These are phyloP conservation scores for Brachionus angularis DNA, from an alignment of 1,140 invertebrate genomes.

Conservation along the genomic window DNA sequence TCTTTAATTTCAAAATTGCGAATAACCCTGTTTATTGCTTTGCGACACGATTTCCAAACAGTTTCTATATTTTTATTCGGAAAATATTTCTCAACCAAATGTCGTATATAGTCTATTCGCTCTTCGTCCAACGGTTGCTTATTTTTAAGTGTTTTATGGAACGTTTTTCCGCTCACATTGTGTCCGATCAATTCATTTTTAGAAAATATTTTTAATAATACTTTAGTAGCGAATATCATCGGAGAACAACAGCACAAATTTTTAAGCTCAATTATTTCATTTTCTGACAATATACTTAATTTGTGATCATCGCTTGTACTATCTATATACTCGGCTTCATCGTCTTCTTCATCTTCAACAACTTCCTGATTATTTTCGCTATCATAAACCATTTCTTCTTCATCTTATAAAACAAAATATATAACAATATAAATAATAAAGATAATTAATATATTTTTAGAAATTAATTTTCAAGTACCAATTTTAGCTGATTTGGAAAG, in stretches of 20 bases:
- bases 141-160: conserved; percentile 39
- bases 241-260: conserved; percentile 38
- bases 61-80: conserved; percentile 8
- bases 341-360: too few species aligned
- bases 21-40: conserved; percentile 38
- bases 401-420: not conserved
- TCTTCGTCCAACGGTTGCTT: conserved; percentile 35
- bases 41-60: conserved; percentile 35
- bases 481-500: conserved; percentile 6
- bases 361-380: not conserved
- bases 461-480: not conserved
- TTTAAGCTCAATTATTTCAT: conserved; percentile 28
- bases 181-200: conserved; percentile 27
- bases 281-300: conserved; percentile 9
- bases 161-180: conserved; percentile 42
- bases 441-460: not conserved
- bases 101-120: conserved; percentile 40
- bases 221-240: conserved; percentile 41
- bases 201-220: conserved; percentile 18
- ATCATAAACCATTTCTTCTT: conserved; percentile 7
- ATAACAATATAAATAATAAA: not conserved
- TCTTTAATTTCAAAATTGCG: conserved; percentile 37
- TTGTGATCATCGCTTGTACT: conserved; percentile 15
- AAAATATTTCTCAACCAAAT: conserved; percentile 42
- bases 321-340: too few species aligned